These are phyloP conservation scores for Agonopterix subpropinquella DNA, from an alignment of 2,888 invertebrate species.

Conservation along the genomic window DNA sequence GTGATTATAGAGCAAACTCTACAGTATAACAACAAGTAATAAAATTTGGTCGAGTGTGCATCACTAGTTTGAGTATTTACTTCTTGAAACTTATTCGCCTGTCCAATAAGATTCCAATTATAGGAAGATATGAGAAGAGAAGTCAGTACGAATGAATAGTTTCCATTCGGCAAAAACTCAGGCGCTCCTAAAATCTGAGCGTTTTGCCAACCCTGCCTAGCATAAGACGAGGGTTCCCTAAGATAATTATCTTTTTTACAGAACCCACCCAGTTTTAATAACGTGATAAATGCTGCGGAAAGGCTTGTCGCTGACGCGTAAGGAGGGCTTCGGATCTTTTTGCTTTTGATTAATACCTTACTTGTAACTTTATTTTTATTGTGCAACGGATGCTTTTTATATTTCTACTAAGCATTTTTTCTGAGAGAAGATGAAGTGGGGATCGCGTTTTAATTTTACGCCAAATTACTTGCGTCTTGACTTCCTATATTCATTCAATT, in stretches of 20 bases:
- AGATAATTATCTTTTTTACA: slow-evolving; percentile 76
- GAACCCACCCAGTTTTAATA: slow-evolving; percentile 68
- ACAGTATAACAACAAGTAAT: no score
- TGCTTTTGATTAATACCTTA: slow-evolving; percentile 52
- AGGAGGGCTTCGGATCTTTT: slow-evolving; percentile 42
- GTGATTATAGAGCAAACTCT: no score
- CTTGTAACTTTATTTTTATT: slow-evolving; percentile 54
- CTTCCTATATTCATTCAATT: slow-evolving; percentile 11
- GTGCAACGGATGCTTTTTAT: slow-evolving; percentile 68
- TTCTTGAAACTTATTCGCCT: no score
- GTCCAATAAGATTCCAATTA: no score
- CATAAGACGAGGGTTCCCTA: slow-evolving; percentile 65
- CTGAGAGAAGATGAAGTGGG: slow-evolving; percentile 33
- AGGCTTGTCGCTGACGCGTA: slow-evolving; percentile 70
- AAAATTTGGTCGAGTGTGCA: no score
- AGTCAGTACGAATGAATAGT: no score
- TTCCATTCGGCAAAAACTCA: no score
- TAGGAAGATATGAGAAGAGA: no score
- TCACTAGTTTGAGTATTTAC: no score
- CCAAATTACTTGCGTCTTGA: slow-evolving; percentile 44
- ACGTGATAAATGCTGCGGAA: slow-evolving; percentile 72
- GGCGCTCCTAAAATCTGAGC: no score
- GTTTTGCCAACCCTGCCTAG: slow-evolving; percentile 45
- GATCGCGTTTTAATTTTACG: slow-evolving; percentile 62
- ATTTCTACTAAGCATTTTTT: slow-evolving; percentile 41